Evolutionary conservation across 2,797 vertebrate genomes (phyloP).

Genomic region (Pipistrellus pygmaeus): DNA sequence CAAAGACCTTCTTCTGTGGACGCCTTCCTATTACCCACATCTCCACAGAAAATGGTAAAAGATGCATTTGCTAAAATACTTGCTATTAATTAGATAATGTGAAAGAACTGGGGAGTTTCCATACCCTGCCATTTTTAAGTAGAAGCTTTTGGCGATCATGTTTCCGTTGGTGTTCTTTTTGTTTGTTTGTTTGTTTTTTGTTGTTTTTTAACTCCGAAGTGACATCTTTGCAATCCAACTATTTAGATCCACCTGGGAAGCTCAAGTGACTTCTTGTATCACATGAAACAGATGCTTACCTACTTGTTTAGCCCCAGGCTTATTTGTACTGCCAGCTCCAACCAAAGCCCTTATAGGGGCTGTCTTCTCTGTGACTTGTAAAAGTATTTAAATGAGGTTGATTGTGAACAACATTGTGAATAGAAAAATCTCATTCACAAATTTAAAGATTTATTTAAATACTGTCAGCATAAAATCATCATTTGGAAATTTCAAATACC

Average conservation of each 20-base stretch:
- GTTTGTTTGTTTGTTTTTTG: background rate
- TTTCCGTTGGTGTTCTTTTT: background rate
- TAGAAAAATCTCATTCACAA: background rate
- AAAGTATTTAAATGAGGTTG: background rate
- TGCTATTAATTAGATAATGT: background rate
- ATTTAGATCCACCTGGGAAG: background rate
- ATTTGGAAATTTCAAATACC: background rate
- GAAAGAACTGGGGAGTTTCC: background rate
- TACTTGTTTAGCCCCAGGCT: background rate
- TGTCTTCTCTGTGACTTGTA: background rate
- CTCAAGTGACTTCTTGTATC: background rate
- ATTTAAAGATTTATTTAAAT: background rate
- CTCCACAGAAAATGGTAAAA: background rate
- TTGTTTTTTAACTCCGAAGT: background rate
- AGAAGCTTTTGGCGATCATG: background rate
- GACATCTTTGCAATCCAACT: background rate
- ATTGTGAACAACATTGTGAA: background rate
- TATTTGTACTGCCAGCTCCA: background rate
- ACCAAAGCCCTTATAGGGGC: background rate
- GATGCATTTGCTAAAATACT: background rate
- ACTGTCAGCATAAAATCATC: background rate
- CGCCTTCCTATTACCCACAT: no score
- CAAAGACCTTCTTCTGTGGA: background rate
- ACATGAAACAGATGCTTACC: background rate
- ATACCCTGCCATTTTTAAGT: background rate